These are phyloP conservation scores for Napeogenes sylphis DNA, from an alignment of 2,888 invertebrate genomes.

Conservation along the genomic window DNA sequence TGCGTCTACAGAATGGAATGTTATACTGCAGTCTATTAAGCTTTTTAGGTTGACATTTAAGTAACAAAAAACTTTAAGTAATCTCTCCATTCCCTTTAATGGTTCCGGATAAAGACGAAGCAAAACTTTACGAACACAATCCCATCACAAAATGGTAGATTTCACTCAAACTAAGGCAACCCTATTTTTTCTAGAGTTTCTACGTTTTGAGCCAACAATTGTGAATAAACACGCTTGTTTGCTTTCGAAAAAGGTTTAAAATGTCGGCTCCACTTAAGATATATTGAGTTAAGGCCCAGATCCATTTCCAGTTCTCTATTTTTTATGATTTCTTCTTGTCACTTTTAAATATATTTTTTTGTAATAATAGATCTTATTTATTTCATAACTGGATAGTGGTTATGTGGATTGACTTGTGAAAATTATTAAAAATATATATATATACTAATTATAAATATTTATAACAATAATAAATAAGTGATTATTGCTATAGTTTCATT, in stretches of 20 bases:
- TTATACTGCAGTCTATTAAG: too few species aligned
- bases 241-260: slow-evolving; percentile 52
- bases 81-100: slow-evolving; percentile 7
- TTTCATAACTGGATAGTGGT: slow-evolving; percentile 1
- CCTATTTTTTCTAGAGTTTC: slow-evolving; percentile 41
- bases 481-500: too few species aligned
- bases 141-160: slow-evolving; percentile 61
- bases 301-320: slow-evolving; percentile 11
- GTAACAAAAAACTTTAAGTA: too few species aligned
- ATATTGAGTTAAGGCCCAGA: slow-evolving; percentile 34
- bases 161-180: slow-evolving; percentile 44
- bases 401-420: too few species aligned
- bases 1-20: too few species aligned
- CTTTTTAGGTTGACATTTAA: too few species aligned
- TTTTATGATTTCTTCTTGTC: slow-evolving; percentile 9
- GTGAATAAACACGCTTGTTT: slow-evolving; percentile 56
- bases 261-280: slow-evolving; percentile 51
- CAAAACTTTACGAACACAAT: slow-evolving; percentile 42
- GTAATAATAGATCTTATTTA: not conserved
- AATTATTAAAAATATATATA: too few species aligned
- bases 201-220: slow-evolving; percentile 54
- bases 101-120: slow-evolving; percentile 46
- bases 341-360: slow-evolving; percentile 2
- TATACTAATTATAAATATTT: too few species aligned
- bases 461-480: too few species aligned